phyloP scores from a whole-genome alignment of 2,113 vertebrate genomes.

The Agapornis roseicollis region DNA sequence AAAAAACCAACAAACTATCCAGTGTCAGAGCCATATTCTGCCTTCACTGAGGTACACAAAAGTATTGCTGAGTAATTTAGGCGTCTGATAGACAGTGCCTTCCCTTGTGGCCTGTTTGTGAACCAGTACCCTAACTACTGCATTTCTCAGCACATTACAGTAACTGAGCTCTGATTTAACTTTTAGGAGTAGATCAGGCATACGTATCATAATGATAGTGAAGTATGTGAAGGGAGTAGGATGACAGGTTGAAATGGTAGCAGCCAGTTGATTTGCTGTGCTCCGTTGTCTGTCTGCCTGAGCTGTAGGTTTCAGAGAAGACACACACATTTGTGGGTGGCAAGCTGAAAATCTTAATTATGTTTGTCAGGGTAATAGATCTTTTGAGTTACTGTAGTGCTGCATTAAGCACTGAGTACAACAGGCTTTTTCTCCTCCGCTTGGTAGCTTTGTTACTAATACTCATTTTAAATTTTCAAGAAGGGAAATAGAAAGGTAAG shows the following conservation, averaged over 20 bases:
- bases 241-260: background rate
- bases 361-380: background rate
- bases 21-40: background rate
- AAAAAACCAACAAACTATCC: background rate
- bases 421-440: background rate
- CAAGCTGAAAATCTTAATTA: background rate
- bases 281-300: background rate
- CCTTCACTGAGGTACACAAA: background rate
- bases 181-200: background rate
- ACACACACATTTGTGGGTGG: background rate
- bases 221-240: background rate
- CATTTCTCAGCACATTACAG: background rate
- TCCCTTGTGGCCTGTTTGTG: background rate
- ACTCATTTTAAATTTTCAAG: background rate
- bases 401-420: background rate
- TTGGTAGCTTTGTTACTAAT: background rate
- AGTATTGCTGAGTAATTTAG: background rate
- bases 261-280: background rate
- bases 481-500: background rate
- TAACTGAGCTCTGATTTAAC: background rate
- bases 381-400: background rate
- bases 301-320: background rate
- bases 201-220: background rate
- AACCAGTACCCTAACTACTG: background rate
- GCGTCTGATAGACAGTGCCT: background rate